Conservation (phyloP, 2,797 vertebrate genomes). For the Myotis findleyi region DNA sequence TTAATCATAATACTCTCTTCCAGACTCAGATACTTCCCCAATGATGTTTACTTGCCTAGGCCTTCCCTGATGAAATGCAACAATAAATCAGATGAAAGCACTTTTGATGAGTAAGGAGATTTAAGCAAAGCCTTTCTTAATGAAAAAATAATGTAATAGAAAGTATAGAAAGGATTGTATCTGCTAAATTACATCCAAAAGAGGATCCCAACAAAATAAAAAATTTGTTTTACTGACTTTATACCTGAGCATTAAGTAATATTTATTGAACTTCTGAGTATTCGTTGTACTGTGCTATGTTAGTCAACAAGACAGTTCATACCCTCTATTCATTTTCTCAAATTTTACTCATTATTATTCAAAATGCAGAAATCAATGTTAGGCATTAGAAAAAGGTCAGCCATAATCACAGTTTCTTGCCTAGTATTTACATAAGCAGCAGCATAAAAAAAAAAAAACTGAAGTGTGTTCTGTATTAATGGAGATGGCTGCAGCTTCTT, state of each 20-base stretch:
- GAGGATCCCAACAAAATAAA: slow-evolving; percentile 42
- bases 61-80: slow-evolving; percentile 60
- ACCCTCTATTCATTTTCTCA: not conserved
- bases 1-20: slow-evolving; percentile 75
- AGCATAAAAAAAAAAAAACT: slow-evolving; percentile 21
- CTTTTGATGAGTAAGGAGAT: slow-evolving; percentile 67
- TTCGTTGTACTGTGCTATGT: not conserved
- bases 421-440: not conserved
- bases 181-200: slow-evolving; percentile 49
- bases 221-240: slow-evolving; percentile 55
- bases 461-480: not conserved
- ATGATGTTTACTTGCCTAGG: slow-evolving; percentile 60
- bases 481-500: not conserved
- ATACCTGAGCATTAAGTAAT: slow-evolving; percentile 33
- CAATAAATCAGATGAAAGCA: slow-evolving; percentile 69
- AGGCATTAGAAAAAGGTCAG: slow-evolving; percentile 6
- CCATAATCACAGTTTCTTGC: not conserved
- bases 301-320: not conserved
- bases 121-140: slow-evolving; percentile 78
- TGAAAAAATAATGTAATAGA: slow-evolving; percentile 70
- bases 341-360: slow-evolving; percentile 18
- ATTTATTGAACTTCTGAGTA: slow-evolving; percentile 31
- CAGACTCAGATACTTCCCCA: slow-evolving; percentile 54
- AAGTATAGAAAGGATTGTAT: slow-evolving; percentile 41
- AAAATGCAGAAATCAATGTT: not conserved